Base-by-base conservation (phyloP, 2,888 invertebrate genomes). In the Dascillus cervinus region DNA sequence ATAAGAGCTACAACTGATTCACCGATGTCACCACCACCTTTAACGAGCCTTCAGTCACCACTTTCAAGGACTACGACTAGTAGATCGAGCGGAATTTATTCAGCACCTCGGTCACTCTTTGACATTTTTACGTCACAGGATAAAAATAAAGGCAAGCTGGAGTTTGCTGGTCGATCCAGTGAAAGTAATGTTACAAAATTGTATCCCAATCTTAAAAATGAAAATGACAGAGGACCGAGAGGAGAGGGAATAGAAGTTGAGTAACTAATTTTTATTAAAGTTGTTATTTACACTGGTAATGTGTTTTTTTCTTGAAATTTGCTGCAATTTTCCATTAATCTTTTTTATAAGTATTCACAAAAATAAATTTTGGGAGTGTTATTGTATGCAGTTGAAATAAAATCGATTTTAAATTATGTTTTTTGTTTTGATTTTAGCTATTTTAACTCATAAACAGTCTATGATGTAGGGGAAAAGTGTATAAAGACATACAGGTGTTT, bases 1-100 rank as follows among this genome's bases (percentile, higher is more conserved):
- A 75, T 80, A 36, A 67, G 87, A 27, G 82, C 87, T 2, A 86
- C 85, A 0, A 86, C 87, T 0, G 89, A 89, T 59, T 88, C 88
- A 0, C 88, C 88, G 0, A 75, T 88, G 61, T 89, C 89, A 0
- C 88, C 88, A 0, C 82, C 83, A 1, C 77, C 81, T 2, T 36
- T 65, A 24, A 43, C 62, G 1, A 61, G 52, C 34, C 55, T 62
- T 26, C 51, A 53, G 3, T 44, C 56, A 1, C 49, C 59, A 2
- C 37, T 52, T 15, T 50, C 54, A 3, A 43, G 40, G 3, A 30
- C 39, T 4, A 33, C 39, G 3, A 50, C 52, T 17, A 53, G 55
- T 3, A 49, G 54, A 10, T 41, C 43, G 9, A 56, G 58, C 2
- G 56, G 61, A 3, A 56, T 59, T 17, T 53, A 62, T 32, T 49